phyloP scores from a whole-genome alignment of 2,113 vertebrate genomes.

The Odobenus rosmarus region DNA sequence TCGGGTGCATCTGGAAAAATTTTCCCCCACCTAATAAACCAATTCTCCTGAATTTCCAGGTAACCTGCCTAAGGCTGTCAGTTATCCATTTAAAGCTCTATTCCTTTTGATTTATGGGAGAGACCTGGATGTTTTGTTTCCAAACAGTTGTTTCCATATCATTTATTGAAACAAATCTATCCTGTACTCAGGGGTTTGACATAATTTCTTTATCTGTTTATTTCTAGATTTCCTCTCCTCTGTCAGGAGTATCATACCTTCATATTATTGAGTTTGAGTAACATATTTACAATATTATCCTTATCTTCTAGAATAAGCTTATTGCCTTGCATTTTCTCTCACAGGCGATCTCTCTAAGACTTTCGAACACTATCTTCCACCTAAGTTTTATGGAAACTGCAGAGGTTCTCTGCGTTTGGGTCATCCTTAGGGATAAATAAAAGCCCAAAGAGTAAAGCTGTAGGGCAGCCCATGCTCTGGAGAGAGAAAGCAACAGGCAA shows the following conservation, averaged over 20 bases:
- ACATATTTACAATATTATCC: background rate
- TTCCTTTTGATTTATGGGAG: background rate
- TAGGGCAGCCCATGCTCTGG: background rate
- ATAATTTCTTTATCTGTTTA: background rate
- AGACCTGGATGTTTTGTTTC: background rate
- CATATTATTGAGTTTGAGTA: background rate
- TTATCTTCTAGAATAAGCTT: background rate
- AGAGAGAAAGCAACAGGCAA: background rate
- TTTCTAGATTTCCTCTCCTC: background rate
- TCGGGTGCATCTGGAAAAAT: background rate
- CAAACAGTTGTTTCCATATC: background rate
- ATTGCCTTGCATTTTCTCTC: background rate
- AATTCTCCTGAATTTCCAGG: background rate
- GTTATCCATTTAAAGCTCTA: background rate
- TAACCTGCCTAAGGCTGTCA: background rate
- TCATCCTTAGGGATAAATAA: background rate
- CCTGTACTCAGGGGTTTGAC: background rate
- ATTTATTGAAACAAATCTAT: background rate
- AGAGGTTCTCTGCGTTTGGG: background rate
- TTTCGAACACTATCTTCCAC: background rate
- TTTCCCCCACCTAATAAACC: background rate
- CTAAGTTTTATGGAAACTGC: background rate
- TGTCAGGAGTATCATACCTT: background rate
- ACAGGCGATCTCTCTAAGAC: background rate
- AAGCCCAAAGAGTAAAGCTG: background rate